phyloP scores from a whole-genome alignment of 1,140 invertebrate genomes.

The Trachymyrmex septentrionalis region DNA sequence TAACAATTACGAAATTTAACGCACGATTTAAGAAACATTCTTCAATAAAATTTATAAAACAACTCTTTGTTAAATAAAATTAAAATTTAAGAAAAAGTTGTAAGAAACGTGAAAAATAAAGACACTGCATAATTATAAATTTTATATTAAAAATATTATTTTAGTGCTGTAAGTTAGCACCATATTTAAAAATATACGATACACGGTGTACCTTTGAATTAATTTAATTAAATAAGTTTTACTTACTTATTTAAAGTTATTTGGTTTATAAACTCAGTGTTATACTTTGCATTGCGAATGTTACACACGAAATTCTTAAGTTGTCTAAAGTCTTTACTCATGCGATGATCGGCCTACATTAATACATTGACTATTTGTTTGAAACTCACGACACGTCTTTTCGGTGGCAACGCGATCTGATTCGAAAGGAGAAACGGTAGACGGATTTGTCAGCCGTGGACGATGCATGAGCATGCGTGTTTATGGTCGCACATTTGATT shows the following conservation, averaged over 20 bases:
- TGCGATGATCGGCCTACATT: slow-evolving; percentile 75
- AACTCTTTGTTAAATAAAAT: not conserved
- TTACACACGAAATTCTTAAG: slow-evolving; percentile 18
- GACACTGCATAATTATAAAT: not conserved
- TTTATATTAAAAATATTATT: not conserved
- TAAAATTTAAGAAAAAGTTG: not conserved
- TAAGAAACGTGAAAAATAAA: not conserved
- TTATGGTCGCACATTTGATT: slow-evolving; percentile 56
- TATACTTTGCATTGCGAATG: not conserved
- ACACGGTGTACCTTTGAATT: not conserved
- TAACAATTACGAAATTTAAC: not conserved
- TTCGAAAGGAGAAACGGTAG: slow-evolving; percentile 80
- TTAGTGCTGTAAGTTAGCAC: not conserved
- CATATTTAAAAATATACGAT: not conserved
- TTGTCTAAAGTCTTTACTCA: slow-evolving; percentile 18
- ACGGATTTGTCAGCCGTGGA: slow-evolving; percentile 68
- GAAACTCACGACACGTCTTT: slow-evolving; percentile 72
- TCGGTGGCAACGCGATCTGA: slow-evolving; percentile 73
- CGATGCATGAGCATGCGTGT: not conserved
- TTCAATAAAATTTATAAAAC: not conserved
- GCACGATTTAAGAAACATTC: not conserved
- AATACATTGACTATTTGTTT: slow-evolving; percentile 64
- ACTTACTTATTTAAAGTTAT: not conserved
- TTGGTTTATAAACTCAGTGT: not conserved
- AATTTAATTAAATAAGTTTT: not conserved